phyloP scores from a whole-genome alignment of 2,888 invertebrate species.

The Girardia tigrina region DNA sequence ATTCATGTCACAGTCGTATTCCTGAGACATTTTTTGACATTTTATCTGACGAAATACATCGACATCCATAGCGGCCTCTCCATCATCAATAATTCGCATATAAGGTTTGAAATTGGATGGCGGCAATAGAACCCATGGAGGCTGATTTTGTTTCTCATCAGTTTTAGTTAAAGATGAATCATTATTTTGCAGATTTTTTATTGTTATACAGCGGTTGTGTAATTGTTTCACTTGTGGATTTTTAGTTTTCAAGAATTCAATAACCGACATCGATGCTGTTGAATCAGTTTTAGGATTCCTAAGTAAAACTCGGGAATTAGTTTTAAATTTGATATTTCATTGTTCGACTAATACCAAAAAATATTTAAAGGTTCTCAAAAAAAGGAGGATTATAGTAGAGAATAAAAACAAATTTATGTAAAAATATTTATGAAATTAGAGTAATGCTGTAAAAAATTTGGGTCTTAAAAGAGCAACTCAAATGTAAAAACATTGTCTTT shows the following conservation, averaged over 20 bases:
- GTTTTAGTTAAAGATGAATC: too few species aligned
- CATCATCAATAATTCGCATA: neutral
- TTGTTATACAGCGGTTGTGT: neutral
- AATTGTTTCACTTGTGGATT: neutral
- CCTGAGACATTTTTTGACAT: neutral
- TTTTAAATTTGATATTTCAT: too few species aligned
- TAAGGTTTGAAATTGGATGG: neutral
- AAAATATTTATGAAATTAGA: too few species aligned
- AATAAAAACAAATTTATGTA: too few species aligned
- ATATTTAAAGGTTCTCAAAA: too few species aligned
- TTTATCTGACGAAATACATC: neutral
- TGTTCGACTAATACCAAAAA: too few species aligned
- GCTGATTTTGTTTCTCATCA: neutral
- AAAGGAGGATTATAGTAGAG: too few species aligned
- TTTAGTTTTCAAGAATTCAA: constrained; percentile 11
- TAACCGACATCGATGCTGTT: neutral
- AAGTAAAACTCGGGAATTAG: too few species aligned
- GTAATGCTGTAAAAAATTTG: too few species aligned
- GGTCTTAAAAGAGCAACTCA: too few species aligned
- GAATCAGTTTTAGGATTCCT: neutral
- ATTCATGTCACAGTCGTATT: neutral
- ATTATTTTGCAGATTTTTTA: neutral
- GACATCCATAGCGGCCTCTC: neutral
- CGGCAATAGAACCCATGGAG: neutral
- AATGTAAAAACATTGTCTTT: too few species aligned